Evolutionary conservation across 2,888 invertebrate genomes (phyloP).

Genomic region (Erebia aethiops): DNA sequence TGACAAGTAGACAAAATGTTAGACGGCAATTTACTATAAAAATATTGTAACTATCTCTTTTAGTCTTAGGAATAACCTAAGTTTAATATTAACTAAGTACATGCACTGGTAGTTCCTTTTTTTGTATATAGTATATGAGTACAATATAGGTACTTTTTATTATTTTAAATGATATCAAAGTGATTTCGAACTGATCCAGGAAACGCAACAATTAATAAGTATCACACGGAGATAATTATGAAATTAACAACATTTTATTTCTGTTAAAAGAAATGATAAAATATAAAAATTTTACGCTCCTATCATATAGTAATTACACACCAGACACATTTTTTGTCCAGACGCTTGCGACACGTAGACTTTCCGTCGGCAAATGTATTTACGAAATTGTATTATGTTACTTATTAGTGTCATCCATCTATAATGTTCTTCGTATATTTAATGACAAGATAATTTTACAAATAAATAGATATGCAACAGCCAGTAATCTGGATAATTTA

Average conservation of each 20-base stretch:
- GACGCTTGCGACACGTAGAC: neutral
- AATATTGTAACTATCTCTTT: constrained; percentile 24
- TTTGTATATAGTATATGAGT: constrained; percentile 58
- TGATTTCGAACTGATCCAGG: constrained; percentile 47
- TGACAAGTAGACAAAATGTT: neutral
- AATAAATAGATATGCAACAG: constrained; percentile 31
- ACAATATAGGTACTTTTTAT: constrained; percentile 51
- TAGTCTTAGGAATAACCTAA: constrained; percentile 32
- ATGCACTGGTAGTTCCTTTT: constrained; percentile 78
- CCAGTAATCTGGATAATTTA: constrained; percentile 40
- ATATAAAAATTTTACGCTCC: neutral
- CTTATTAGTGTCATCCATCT: neutral
- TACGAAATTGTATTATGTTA: neutral
- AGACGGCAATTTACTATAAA: constrained; percentile 4
- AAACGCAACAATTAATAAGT: constrained; percentile 35
- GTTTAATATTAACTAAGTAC: constrained; percentile 52
- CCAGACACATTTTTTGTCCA: neutral
- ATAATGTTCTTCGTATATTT: constrained; percentile 41
- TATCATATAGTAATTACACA: neutral
- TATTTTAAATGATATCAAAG: constrained; percentile 48
- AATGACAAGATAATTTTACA: constrained; percentile 30
- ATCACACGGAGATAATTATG: constrained; percentile 24
- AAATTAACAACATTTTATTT: neutral
- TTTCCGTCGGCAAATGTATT: neutral
- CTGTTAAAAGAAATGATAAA: neutral